Conservation (phyloP, 2,888 invertebrate genomes). For the Homarus gammarus region DNA sequence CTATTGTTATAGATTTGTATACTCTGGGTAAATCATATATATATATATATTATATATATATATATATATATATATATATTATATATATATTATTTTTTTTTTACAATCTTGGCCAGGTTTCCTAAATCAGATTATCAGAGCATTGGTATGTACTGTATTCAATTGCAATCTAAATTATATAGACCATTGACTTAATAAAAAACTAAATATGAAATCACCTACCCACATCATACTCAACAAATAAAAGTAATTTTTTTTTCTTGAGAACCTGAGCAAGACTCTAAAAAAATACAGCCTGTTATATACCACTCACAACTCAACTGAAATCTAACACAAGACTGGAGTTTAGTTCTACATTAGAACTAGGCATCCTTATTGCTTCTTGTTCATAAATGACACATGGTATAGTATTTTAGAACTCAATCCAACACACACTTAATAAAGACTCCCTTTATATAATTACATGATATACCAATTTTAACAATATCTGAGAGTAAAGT, state of each 20-base stretch:
- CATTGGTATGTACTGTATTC: background rate
- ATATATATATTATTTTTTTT: conserved; percentile 24
- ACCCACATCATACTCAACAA: background rate
- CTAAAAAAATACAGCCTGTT: conserved; percentile 13
- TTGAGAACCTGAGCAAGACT: conserved; percentile 11
- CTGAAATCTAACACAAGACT: background rate
- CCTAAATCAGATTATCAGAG: background rate
- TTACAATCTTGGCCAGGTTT: background rate
- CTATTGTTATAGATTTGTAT: conserved; percentile 5
- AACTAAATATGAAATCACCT: background rate
- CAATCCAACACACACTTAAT: background rate
- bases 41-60: conserved; percentile 27
- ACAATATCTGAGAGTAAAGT: background rate
- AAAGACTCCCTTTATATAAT: conserved; percentile 20
- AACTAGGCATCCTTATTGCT: conserved; percentile 41
- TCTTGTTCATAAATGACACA: conserved; percentile 10
- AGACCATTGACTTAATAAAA: background rate
- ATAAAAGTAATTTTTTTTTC: background rate
- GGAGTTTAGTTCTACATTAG: conserved; percentile 3
- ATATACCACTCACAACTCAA: background rate
- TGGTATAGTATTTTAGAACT: conserved; percentile 25
- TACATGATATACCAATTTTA: background rate
- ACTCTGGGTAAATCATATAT: conserved; percentile 1
- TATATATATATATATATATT: conserved; percentile 31
- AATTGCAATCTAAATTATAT: background rate